A percentile compares a stretch with the other conserved stretches of the same genome.
phyloP scores from a whole-genome alignment of 2,797 vertebrate species.

The Sciurus carolinensis region DNA sequence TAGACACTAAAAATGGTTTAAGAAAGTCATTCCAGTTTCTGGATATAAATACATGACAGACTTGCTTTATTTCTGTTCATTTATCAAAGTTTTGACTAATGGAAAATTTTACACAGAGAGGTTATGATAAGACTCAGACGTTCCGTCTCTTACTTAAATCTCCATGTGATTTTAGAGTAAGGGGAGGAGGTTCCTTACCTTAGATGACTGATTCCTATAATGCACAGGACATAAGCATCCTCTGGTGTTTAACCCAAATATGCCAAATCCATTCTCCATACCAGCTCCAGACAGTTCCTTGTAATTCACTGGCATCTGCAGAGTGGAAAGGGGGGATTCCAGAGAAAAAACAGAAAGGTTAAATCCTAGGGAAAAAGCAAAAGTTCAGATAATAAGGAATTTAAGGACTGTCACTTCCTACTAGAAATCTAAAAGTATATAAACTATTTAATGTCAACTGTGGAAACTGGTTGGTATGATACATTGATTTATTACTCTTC shows the following conservation, averaged over 20 bases:
- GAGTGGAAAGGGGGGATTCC: neutral
- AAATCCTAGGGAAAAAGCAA: neutral
- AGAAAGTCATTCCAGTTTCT: constrained; percentile 41
- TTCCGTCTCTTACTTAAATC: constrained; percentile 59
- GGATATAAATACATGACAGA: constrained; percentile 18
- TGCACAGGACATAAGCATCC: neutral
- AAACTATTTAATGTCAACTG: neutral
- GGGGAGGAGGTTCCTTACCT: neutral
- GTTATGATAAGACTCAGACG: constrained; percentile 36
- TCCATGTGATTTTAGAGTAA: neutral
- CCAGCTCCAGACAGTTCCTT: neutral
- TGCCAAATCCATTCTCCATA: neutral
- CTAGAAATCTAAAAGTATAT: neutral
- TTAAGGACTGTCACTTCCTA: neutral
- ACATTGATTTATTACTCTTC: neutral
- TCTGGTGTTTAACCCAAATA: neutral
- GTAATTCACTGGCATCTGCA: neutral
- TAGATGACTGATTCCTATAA: neutral
- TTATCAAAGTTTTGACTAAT: constrained; percentile 57
- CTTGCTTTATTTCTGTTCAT: constrained; percentile 42
- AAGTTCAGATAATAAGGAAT: neutral
- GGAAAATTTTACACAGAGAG: constrained; percentile 58
- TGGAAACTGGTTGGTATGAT: neutral
- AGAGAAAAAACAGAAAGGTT: neutral
- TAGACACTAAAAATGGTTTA: constrained; percentile 21